phyloP scores from a whole-genome alignment of 2,888 invertebrate genomes.

The Timandra comae region DNA sequence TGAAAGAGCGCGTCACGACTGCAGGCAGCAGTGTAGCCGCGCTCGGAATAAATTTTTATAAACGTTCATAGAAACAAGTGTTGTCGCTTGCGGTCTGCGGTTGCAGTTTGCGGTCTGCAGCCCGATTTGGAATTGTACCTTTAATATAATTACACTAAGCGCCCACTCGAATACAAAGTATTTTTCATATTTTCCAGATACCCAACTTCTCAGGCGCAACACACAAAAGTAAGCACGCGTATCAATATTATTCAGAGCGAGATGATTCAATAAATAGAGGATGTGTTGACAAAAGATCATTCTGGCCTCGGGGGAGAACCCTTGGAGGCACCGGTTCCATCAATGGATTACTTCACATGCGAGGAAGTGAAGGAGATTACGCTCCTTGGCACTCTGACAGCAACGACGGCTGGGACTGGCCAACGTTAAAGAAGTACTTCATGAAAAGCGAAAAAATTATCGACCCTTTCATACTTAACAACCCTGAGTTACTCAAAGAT shows the following conservation, averaged over 20 bases:
- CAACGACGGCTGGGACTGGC: slow-evolving; percentile 63
- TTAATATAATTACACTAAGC: too few relatives aligned
- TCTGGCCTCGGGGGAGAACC: slow-evolving; percentile 61
- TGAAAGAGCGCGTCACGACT: too few relatives aligned
- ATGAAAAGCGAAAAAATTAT: slow-evolving; percentile 61
- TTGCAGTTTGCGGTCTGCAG: too few relatives aligned
- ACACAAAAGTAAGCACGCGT: slow-evolving; percentile 42
- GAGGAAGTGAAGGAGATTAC: slow-evolving; percentile 56
- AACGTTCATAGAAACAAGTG: too few relatives aligned
- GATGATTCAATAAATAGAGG: slow-evolving; percentile 48
- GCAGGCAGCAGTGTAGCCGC: too few relatives aligned
- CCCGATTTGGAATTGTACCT: too few relatives aligned
- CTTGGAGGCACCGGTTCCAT: slow-evolving; percentile 66
- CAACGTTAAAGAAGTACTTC: slow-evolving; percentile 50
- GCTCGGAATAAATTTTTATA: too few relatives aligned
- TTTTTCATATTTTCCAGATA: slow-evolving; percentile 40
- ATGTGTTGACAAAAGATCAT: slow-evolving; percentile 38
- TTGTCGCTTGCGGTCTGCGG: too few relatives aligned
- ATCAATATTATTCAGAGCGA: slow-evolving; percentile 55
- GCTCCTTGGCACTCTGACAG: slow-evolving; percentile 48
- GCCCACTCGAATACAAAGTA: too few relatives aligned
- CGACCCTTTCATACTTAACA: slow-evolving; percentile 53
- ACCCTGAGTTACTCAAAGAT: slow-evolving; percentile 46
- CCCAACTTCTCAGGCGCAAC: slow-evolving; percentile 53
- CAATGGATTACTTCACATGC: slow-evolving; percentile 60